A percentile compares a stretch with the other conserved stretches of the same genome.
Conservation (phyloP, 2,888 invertebrate genomes). For the Morpho helenor region DNA sequence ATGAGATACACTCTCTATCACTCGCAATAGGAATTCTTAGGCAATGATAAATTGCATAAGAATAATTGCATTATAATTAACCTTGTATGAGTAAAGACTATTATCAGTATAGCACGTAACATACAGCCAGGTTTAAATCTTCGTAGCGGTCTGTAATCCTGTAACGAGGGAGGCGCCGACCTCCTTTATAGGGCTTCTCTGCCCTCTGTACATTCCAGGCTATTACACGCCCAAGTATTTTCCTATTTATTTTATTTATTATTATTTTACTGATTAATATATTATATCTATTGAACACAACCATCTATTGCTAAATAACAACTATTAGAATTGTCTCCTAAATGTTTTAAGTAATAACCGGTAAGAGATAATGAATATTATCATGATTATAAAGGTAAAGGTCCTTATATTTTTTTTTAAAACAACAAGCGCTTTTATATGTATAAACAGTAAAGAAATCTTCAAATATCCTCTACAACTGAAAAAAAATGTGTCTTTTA, state of each 20-base stretch:
- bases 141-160: slow-evolving; percentile 65
- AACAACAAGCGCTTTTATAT: no score
- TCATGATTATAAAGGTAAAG: no score
- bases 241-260: slow-evolving; percentile 27
- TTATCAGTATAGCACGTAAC: slow-evolving; percentile 22
- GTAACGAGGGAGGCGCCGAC: slow-evolving; percentile 70
- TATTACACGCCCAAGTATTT: slow-evolving; percentile 29
- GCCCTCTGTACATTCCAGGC: slow-evolving; percentile 47
- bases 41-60: slow-evolving; percentile 14
- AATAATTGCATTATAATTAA: slow-evolving; percentile 27
- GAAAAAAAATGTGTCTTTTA: no score
- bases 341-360: no score
- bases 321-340: no score
- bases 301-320: no score
- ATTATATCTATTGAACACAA: not conserved
- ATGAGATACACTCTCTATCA: no score
- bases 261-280: not conserved
- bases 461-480: no score
- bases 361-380: no score
- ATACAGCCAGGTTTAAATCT: slow-evolving; percentile 55
- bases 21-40: no score
- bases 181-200: slow-evolving; percentile 65
- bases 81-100: slow-evolving; percentile 28
- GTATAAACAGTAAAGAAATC: no score
- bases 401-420: no score